These are phyloP conservation scores for Ursus arctos DNA, from an alignment of 2,113 vertebrate genomes.

Conservation along the genomic window DNA sequence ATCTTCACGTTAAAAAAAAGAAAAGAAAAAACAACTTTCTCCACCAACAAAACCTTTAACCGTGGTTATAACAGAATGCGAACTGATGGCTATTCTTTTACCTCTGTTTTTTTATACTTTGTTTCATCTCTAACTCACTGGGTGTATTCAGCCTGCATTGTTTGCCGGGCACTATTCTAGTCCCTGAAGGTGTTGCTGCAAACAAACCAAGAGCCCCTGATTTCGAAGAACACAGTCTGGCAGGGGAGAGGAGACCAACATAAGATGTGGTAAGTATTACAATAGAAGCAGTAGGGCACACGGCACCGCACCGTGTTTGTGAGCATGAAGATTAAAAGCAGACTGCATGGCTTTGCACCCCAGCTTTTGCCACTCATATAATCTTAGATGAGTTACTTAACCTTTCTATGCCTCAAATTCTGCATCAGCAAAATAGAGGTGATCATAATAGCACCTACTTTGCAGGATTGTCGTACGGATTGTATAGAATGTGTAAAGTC, in stretches of 20 bases:
- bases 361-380: not conserved
- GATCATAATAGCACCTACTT: not conserved
- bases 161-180: not conserved
- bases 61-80: not conserved
- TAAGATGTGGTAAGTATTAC: not conserved
- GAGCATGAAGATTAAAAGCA: not conserved
- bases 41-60: not conserved
- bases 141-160: not conserved
- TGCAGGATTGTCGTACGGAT: not conserved
- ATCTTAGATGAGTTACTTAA: not conserved
- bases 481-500: not conserved
- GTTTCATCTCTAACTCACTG: not conserved
- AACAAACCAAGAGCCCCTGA: not conserved
- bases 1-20: not conserved
- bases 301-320: not conserved
- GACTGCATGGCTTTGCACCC: not conserved
- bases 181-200: not conserved
- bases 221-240: not conserved
- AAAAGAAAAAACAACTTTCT: not conserved
- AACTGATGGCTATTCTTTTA: not conserved
- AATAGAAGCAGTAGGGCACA: not conserved
- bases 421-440: not conserved
- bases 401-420: constrained; percentile 31
- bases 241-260: not conserved
- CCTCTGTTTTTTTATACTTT: not conserved